Conservation (phyloP, 2,888 invertebrate genomes). For the Aphidoletes aphidimyza region DNA sequence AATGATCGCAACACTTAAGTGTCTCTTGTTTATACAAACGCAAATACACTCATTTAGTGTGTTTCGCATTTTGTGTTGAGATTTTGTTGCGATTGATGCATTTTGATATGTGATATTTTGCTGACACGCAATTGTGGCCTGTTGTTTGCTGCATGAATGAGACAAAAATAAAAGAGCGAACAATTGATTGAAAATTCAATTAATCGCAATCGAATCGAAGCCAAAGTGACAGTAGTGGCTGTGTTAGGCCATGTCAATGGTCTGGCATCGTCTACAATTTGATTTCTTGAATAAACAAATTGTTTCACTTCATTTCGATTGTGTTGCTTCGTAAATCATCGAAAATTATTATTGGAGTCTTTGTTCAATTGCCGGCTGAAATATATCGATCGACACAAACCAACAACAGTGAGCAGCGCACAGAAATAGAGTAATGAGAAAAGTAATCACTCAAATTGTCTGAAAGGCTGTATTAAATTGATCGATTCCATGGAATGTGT, state of each 20-base stretch:
- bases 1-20: conserved; percentile 12
- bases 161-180: no score
- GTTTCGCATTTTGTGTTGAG: no score
- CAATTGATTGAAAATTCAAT: conserved; percentile 41
- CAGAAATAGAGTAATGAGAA: conserved; percentile 9
- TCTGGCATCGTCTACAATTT: not conserved
- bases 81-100: not conserved
- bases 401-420: not conserved
- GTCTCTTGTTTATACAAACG: no score
- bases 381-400: not conserved
- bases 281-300: not conserved
- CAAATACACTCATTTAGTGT: no score
- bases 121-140: conserved; percentile 17
- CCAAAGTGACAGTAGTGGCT: no score
- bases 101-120: conserved; percentile 48
- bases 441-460: conserved; percentile 15
- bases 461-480: not conserved
- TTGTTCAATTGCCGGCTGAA: not conserved
- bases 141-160: not conserved
- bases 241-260: not conserved
- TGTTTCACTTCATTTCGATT: not conserved
- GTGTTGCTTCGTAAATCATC: not conserved
- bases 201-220: not conserved
- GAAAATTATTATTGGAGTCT: not conserved
- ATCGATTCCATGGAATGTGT: not conserved